These are phyloP conservation scores for Phrynocephalus guinanensis DNA, from an alignment of 2,797 vertebrate species.

Conservation along the genomic window DNA sequence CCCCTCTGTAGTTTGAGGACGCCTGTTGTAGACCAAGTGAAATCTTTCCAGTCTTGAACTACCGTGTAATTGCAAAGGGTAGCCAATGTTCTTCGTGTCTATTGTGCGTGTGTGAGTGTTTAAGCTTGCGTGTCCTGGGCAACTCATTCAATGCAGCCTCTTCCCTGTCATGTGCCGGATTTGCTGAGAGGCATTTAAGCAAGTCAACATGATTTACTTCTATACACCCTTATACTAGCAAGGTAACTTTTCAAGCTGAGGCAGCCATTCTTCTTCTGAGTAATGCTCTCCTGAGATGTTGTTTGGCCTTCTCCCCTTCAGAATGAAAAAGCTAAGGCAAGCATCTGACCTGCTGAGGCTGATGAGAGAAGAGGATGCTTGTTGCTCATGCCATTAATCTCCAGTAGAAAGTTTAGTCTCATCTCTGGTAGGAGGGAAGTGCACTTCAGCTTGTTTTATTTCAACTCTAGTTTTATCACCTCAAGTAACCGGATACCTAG, in stretches of 20 bases:
- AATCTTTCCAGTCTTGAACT: too few species aligned
- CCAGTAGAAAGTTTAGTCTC: background rate
- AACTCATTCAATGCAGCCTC: conserved; percentile 21
- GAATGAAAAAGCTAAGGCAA: background rate
- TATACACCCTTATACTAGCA: background rate
- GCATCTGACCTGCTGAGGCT: accelerated
- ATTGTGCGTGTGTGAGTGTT: too few species aligned
- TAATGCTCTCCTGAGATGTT: accelerated
- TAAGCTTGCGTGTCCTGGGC: background rate
- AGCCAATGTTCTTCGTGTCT: too few species aligned
- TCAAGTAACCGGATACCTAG: too few species aligned
- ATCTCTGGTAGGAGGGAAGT: background rate
- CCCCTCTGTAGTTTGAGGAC: too few species aligned
- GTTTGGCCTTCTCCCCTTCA: background rate
- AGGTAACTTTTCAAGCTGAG: background rate
- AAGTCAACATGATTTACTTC: background rate
- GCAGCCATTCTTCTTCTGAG: background rate
- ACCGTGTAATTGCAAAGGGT: too few species aligned
- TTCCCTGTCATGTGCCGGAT: conserved; percentile 3
- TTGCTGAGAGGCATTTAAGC: conserved; percentile 31
- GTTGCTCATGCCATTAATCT: conserved; percentile 19
- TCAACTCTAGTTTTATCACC: background rate
- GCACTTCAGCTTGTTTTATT: conserved; percentile 32
- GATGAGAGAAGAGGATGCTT: conserved; percentile 12
- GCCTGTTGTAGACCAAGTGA: too few species aligned